Evolutionary conservation across 2,888 invertebrate genomes (phyloP).

Genomic region (Dromius quadrimaculatus): DNA sequence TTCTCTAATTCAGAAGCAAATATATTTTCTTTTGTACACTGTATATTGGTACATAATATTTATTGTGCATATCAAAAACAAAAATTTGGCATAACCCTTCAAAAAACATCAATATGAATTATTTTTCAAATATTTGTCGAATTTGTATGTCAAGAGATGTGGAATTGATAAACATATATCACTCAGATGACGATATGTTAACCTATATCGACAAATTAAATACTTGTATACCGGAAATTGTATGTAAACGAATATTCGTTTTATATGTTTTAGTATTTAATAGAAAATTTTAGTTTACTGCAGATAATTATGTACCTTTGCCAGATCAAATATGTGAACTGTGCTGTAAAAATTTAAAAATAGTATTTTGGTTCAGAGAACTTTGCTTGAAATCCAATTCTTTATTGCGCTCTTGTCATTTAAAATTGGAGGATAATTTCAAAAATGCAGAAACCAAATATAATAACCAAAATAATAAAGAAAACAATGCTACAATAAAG

Average conservation of each 20-base stretch:
- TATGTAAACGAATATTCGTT: too few species aligned
- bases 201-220: slow-evolving; percentile 43
- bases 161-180: slow-evolving; percentile 40
- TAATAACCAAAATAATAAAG: background rate
- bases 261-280: slow-evolving; percentile 15
- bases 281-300: slow-evolving; percentile 38
- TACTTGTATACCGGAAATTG: slow-evolving; percentile 43
- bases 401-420: slow-evolving; percentile 26
- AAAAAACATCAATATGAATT: slow-evolving; percentile 44
- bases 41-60: slow-evolving; percentile 6
- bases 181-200: slow-evolving; percentile 42
- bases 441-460: slow-evolving; percentile 5
- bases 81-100: slow-evolving; percentile 29
- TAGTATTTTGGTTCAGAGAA: slow-evolving; percentile 45
- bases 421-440: slow-evolving; percentile 36
- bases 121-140: slow-evolving; percentile 47
- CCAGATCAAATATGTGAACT: slow-evolving; percentile 46
- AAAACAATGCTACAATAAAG: background rate
- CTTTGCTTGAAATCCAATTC: slow-evolving; percentile 43
- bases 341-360: slow-evolving; percentile 46
- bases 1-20: background rate
- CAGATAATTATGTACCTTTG: slow-evolving; percentile 41
- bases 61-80: slow-evolving; percentile 29
- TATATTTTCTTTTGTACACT: background rate
- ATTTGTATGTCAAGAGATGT: slow-evolving; percentile 45